Conservation (phyloP, 2,113 vertebrate genomes). For the Muntiacus muntjak region DNA sequence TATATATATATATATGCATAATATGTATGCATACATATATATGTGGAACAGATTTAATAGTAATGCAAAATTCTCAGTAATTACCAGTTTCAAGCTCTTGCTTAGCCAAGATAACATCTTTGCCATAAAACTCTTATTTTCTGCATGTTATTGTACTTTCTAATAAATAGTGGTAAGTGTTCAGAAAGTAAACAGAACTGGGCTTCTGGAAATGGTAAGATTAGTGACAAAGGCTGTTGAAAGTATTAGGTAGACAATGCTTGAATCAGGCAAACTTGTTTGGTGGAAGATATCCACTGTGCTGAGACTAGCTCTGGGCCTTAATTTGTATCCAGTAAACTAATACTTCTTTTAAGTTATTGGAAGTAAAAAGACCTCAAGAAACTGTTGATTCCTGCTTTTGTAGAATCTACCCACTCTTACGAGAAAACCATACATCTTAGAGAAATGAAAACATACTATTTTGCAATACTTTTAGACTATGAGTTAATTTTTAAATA, state of each 20-base stretch:
- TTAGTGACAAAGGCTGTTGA: not conserved
- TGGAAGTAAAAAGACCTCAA: not conserved
- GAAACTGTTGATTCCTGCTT: not conserved
- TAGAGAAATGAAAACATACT: not conserved
- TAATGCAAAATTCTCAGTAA: not conserved
- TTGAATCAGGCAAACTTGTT: not conserved
- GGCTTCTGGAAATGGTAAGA: not conserved
- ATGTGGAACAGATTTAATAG: not conserved
- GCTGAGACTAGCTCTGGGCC: not conserved
- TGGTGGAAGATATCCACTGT: not conserved
- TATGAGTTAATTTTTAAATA: not conserved
- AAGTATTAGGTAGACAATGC: not conserved
- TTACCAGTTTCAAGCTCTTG: not conserved
- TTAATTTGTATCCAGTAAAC: not conserved
- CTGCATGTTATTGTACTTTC: not conserved
- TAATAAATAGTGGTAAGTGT: not conserved
- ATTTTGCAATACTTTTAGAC: not conserved
- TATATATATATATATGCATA: no score
- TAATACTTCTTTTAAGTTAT: not conserved
- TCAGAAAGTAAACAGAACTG: not conserved
- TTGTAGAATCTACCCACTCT: not conserved
- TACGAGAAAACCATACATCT: not conserved
- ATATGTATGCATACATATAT: not conserved
- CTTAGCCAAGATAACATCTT: not conserved
- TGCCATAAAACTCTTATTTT: not conserved